These are phyloP conservation scores for Volucella zonaria DNA, from an alignment of 2,888 invertebrate species.

Conservation along the genomic window DNA sequence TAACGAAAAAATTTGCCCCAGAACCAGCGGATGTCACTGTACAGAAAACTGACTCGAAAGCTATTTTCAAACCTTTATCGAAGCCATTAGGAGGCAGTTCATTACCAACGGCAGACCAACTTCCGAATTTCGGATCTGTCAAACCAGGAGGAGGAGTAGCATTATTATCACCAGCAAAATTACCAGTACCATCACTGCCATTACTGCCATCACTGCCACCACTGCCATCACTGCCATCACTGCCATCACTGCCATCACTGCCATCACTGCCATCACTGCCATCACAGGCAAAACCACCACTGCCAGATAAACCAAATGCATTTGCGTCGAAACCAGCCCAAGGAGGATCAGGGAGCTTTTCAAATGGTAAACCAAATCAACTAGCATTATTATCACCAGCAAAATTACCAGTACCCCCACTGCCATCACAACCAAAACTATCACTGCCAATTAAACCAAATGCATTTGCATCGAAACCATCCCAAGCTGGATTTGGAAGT, in stretches of 20 bases:
- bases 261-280: too few species aligned
- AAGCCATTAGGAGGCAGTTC: conserved; percentile 3
- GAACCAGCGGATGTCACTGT: conserved; percentile 49
- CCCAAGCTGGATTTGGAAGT: conserved; percentile 31
- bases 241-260: too few species aligned
- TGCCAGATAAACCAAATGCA: background rate
- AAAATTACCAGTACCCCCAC: background rate
- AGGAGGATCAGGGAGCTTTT: too few species aligned
- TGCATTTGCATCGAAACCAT: conserved; percentile 12
- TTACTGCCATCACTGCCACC: too few species aligned
- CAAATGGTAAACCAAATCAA: too few species aligned
- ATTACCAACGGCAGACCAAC: too few species aligned
- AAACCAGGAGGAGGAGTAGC: too few species aligned
- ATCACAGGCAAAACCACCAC: conserved; percentile 13
- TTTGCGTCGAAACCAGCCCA: too few species aligned
- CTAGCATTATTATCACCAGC: too few species aligned
- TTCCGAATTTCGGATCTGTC: too few species aligned
- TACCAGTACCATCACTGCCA: background rate
- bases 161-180: too few species aligned
- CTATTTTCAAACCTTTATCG: conserved; percentile 41
- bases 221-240: too few species aligned
- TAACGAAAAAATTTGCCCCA: conserved; percentile 42
- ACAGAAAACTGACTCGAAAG: conserved; percentile 43
- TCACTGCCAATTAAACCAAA: conserved; percentile 15
- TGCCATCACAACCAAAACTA: conserved; percentile 1